Conservation (phyloP, 92 coral and sea anemone species). For the Micromussa lordhowensis region DNA sequence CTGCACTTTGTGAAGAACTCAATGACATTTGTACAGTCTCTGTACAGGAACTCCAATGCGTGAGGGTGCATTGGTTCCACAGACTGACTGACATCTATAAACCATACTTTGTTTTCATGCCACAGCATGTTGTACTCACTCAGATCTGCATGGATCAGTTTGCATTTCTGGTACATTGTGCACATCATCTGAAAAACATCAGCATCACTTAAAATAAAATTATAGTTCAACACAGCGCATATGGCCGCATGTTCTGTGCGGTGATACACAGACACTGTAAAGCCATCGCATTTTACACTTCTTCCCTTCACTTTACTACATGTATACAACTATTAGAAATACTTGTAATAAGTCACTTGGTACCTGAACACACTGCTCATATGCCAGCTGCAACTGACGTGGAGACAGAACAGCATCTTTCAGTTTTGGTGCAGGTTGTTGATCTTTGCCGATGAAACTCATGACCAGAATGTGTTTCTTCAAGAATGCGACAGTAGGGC, state of each 20-base stretch:
- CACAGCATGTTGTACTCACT: conserved; percentile 98
- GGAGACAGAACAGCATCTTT: conserved; percentile 86
- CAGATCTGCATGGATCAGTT: conserved; percentile 93
- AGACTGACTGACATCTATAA: conserved; percentile 96
- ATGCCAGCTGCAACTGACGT: conserved; percentile 75
- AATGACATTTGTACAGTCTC: conserved; percentile 89
- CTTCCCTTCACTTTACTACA: too few species aligned
- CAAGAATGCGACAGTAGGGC: conserved; percentile 87
- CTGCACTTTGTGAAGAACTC: conserved; percentile 88
- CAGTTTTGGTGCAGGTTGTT: conserved; percentile 94
- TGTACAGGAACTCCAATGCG: conserved; percentile 91
- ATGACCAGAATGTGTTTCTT: conserved; percentile 95
- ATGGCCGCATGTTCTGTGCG: neutral
- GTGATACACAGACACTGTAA: too few species aligned
- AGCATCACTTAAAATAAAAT: neutral
- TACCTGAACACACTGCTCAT: conserved; percentile 92
- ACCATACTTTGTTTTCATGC: conserved; percentile 84
- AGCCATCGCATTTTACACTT: too few species aligned
- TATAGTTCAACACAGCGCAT: neutral
- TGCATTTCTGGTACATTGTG: conserved; percentile 90
- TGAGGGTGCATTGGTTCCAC: conserved; percentile 97
- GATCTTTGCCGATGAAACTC: conserved; percentile 93
- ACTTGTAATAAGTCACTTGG: neutral
- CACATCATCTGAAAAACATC: conserved; percentile 81
- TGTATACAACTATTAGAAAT: too few species aligned